Evolutionary conservation across 2,797 vertebrate species (phyloP), one percentile per base, ranked within the genome.

Genomic region (Urophycis tenuis): DNA sequence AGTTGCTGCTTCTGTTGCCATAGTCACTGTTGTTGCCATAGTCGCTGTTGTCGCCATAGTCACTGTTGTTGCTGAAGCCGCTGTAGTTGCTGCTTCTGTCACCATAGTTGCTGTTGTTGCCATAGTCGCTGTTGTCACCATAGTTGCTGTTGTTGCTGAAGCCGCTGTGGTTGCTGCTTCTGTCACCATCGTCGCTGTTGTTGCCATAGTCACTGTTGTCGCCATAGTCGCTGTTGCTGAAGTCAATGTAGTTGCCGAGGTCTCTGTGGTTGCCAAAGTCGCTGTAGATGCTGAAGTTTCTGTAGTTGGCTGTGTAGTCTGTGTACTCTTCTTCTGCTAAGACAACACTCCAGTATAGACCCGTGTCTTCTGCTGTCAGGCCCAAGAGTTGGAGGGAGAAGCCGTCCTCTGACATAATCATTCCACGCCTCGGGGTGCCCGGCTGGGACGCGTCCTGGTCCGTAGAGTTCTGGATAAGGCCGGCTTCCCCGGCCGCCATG

Each of bases 321-420:
- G 39, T 5, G 14, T 41, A 41, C 0, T 41, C 39, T 41, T 14
- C 39, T 41, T 14, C 39, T 41, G 2, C 5, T 5, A 85, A 29
- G 67, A 89, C 85, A 36, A 90, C 77, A 30, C 93, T 93, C 74
- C 78, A 81, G 84, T 93, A 93, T 33, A 17, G 29, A 2, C 87
- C 83, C 34, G 0, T 19, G 67, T 94, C 90, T 0, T 73, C 41
- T 9, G 0, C 3, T 1, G 77, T 22, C 3, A 90, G 60, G 12
- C 81, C 11, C 5, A 74, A 78, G 67, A 94, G 84, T 0, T 1
- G 82, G 70, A 94, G 83, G 2, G 33, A 74, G 53, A 19, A 79
- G 14, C 82, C 60, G 3, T 64, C 29, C 0, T 86, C 15, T 2
- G 83, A 84, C 36, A 87, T 25, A 4, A 30, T 29, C 71, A 90